Evolutionary conservation across 2,888 invertebrate species (phyloP).

Genomic region (Nasonia oneida): DNA sequence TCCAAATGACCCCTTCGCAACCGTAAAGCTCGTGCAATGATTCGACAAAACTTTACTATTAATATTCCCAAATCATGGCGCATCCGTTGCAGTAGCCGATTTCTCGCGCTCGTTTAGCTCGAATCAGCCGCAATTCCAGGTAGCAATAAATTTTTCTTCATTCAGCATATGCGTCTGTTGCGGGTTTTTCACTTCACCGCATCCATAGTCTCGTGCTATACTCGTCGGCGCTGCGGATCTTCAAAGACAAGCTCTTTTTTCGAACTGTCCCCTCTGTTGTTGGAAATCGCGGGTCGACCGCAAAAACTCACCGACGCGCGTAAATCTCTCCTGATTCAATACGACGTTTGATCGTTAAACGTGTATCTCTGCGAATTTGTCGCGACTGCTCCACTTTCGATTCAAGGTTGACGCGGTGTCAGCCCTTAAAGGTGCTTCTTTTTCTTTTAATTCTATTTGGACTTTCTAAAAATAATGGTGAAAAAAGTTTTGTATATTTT

Average conservation of each 20-base stretch:
- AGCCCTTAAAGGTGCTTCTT: not conserved
- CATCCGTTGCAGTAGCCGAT: not conserved
- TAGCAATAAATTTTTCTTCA: conserved; percentile 21
- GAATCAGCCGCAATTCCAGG: not conserved
- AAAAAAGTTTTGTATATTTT: not conserved
- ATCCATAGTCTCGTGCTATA: not conserved
- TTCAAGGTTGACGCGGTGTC: conserved; percentile 31
- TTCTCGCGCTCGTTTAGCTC: conserved; percentile 8
- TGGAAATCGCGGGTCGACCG: not conserved
- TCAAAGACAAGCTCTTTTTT: not conserved
- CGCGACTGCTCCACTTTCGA: conserved; percentile 43
- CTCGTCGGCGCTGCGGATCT: not conserved
- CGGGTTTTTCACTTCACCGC: conserved; percentile 27
- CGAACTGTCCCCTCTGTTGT: not conserved
- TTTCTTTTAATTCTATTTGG: not conserved
- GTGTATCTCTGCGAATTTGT: conserved; percentile 30
- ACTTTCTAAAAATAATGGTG: conserved; percentile 38
- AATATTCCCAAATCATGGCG: not conserved
- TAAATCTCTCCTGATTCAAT: conserved; percentile 34
- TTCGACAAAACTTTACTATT: not conserved
- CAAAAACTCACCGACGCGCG: not conserved
- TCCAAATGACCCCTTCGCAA: conserved; percentile 2
- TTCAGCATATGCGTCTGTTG: not conserved
- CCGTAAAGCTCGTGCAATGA: not conserved
- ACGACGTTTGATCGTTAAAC: conserved; percentile 14